A percentile compares a stretch with the other conserved stretches of the same genome.
These are phyloP conservation scores for Syritta pipiens DNA, from an alignment of 2,888 invertebrate genomes.

Conservation along the genomic window DNA sequence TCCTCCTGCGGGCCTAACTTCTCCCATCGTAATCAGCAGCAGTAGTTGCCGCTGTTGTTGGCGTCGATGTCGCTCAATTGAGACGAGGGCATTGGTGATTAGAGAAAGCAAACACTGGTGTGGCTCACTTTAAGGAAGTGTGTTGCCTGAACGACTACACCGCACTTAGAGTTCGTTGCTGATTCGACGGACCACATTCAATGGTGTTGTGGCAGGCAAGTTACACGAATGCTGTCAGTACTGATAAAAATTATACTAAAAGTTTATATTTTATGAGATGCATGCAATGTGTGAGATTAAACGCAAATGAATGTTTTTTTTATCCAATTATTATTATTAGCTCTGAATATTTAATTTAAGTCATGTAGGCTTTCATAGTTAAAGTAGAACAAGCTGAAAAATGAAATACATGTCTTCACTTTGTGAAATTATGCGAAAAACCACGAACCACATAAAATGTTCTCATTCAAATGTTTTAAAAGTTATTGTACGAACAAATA, in stretches of 20 bases:
- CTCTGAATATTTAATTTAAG: too few relatives aligned
- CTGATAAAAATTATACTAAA: constrained; percentile 43
- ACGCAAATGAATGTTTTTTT: too few relatives aligned
- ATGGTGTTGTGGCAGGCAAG: constrained; percentile 64
- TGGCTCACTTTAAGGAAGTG: neutral
- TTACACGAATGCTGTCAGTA: constrained; percentile 35
- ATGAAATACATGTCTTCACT: too few relatives aligned
- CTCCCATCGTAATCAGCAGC: constrained; percentile 31
- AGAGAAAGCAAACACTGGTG: constrained; percentile 16
- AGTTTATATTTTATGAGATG: too few relatives aligned
- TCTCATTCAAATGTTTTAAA: neutral
- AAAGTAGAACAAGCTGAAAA: too few relatives aligned
- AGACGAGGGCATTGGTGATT: constrained; percentile 60
- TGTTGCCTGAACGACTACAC: neutral
- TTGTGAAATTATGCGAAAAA: too few relatives aligned
- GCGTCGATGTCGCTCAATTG: constrained; percentile 47
- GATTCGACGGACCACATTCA: constrained; percentile 46
- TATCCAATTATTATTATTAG: too few relatives aligned
- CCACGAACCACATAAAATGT: too few relatives aligned
- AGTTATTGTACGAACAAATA: constrained; percentile 32
- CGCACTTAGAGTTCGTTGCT: constrained; percentile 6
- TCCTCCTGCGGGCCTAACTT: constrained; percentile 12
- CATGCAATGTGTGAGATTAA: too few relatives aligned
- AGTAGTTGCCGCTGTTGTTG: constrained; percentile 4
- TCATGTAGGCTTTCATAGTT: too few relatives aligned